Base-by-base conservation (phyloP, 2,113 vertebrate species). In the Ptilorrhoa leucosticta region DNA sequence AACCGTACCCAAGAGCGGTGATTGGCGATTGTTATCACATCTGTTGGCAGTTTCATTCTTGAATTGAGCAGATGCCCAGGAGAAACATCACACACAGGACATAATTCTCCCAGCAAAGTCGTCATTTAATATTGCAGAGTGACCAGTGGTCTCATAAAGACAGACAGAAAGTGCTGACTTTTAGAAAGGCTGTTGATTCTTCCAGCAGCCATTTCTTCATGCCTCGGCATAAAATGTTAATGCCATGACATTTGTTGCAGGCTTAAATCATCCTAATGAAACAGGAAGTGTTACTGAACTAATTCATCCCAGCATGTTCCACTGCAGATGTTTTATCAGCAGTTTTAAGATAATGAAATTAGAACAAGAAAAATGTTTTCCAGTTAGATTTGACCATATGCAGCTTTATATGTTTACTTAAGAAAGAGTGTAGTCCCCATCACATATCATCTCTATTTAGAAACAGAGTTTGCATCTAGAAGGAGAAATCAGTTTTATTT, bases 191-290 rank as follows among this genome's bases (percentile, higher is more conserved):
- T 90, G 72, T 76, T 93, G 82, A 54, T 78, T 89, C 83, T 93
- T 95, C 70, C 63, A 91, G 83, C 83, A 95, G 78, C 83, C 57
- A 45, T 78, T 97, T 85, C 80, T 96, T 94, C 92, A 96, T 48
- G 82, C 89, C 71, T 87, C 15, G 45, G 70, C 68, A 77, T 95
- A 96, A 96, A 97, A 97, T 83, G 85, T 87, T 96, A 97, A 98
- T 97, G 87, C 39, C 71, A 17, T 76, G 95, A 83, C 95, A 97
- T 98, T 97, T 97, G 70, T 81, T 6, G 18, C 85, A 89, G 83
- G 64, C 42, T 95, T 97, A 98, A 97, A 97, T 97, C 96, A 97
- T 87, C 85, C 51, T 95, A 94, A 97, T 89, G 92, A 94, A 97
- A 95, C 17, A 68, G 83, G 76, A 96, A 70, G 28, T 44, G 61